Percentiles rank a stretch among this genome's conserved stretches.
Conservation (phyloP, 92 coral and sea anemone genomes). For the Galaxea fascicularis region DNA sequence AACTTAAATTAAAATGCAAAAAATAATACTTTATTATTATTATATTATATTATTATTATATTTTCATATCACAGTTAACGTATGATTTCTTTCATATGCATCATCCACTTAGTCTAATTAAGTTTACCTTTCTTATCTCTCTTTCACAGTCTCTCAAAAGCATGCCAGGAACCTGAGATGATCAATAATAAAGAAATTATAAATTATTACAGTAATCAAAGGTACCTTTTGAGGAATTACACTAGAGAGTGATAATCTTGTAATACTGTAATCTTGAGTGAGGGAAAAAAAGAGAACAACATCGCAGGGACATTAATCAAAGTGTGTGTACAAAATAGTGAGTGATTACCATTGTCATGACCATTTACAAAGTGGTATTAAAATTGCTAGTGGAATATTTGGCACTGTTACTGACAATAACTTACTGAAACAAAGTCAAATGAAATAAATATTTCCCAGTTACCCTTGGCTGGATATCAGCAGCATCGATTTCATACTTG, state of each 20-base stretch:
- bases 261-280: too few relatives aligned
- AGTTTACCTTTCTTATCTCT: constrained; percentile 76
- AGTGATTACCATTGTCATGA: too few relatives aligned
- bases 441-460: neutral
- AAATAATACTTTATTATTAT: too few relatives aligned
- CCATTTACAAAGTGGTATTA: neutral
- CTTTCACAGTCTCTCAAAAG: constrained; percentile 78
- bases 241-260: too few relatives aligned
- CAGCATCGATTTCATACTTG: constrained; percentile 75
- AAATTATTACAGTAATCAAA: too few relatives aligned
- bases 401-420: neutral
- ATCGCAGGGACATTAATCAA: too few relatives aligned
- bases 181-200: neutral
- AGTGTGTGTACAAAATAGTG: too few relatives aligned
- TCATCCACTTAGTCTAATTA: neutral
- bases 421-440: neutral
- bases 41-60: too few relatives aligned
- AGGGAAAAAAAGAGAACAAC: too few relatives aligned
- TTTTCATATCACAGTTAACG: too few relatives aligned
- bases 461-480: constrained; percentile 90
- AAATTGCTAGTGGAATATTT: neutral
- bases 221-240: neutral
- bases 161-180: constrained; percentile 85
- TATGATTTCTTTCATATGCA: too few relatives aligned
- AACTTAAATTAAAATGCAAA: too few relatives aligned